Evolutionary conservation across 2,888 invertebrate species (phyloP).

Genomic region (Diloba caeruleocephala): DNA sequence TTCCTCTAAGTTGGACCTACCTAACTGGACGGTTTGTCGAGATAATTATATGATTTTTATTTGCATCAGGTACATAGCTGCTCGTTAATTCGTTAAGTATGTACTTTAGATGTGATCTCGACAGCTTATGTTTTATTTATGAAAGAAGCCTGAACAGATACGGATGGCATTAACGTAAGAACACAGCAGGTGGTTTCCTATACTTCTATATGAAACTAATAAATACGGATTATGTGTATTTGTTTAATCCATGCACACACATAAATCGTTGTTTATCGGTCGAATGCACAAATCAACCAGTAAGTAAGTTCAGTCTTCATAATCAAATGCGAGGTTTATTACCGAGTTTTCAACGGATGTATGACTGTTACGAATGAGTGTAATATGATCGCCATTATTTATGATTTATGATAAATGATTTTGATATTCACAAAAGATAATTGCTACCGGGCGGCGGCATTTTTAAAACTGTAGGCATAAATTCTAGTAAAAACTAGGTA

Average conservation of each 20-base stretch:
- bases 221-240: background rate
- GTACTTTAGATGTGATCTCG: no score
- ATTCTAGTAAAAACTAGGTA: conserved; percentile 1
- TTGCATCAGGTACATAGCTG: no score
- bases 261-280: conserved; percentile 7
- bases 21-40: no score
- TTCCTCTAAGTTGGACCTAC: no score
- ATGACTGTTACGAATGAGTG: conserved; percentile 21
- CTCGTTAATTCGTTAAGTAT: no score
- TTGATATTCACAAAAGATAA: conserved; percentile 1
- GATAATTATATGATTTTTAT: no score
- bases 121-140: no score
- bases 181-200: background rate
- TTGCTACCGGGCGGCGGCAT: no score
- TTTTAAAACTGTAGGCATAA: background rate
- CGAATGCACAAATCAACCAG: background rate
- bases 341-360: conserved; percentile 20
- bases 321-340: conserved; percentile 4
- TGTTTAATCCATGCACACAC: background rate
- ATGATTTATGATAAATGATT: no score
- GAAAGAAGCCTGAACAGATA: no score
- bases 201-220: conserved; percentile 8
- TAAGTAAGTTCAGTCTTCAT: no score
- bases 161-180: no score
- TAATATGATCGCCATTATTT: conserved; percentile 6